A percentile compares a stretch with the other conserved stretches of the same genome.
Evolutionary conservation across 2,113 vertebrate genomes (phyloP).

Genomic region (Mustela lutreola): DNA sequence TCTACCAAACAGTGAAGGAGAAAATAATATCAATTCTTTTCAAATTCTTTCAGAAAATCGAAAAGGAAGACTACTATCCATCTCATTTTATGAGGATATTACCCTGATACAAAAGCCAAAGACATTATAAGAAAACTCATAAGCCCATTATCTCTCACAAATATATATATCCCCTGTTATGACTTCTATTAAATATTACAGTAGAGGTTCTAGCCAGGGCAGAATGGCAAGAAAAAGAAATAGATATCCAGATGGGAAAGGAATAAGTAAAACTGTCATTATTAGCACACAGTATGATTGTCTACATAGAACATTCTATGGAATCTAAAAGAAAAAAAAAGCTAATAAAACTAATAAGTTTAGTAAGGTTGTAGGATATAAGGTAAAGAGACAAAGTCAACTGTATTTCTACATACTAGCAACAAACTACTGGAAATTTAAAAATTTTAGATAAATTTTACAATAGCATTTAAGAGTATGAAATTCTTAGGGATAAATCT

Average conservation of each 20-base stretch:
- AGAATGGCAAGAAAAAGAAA: not conserved
- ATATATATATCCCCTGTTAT: not conserved
- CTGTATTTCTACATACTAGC: constrained; percentile 2
- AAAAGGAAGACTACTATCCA: not conserved
- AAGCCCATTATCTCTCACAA: not conserved
- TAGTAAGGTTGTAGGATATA: not conserved
- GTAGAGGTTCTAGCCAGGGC: not conserved
- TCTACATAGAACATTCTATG: not conserved
- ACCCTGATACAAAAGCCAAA: constrained; percentile 22
- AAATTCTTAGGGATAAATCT: not conserved
- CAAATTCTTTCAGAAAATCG: constrained; percentile 12
- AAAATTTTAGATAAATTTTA: constrained; percentile 42
- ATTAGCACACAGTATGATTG: not conserved
- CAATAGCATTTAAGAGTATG: not conserved
- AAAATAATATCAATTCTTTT: constrained; percentile 63
- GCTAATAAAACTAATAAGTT: constrained; percentile 11
- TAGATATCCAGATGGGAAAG: not conserved
- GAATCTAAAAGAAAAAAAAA: not conserved
- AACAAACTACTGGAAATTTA: constrained; percentile 21
- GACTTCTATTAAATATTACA: not conserved
- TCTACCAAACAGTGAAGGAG: not conserved
- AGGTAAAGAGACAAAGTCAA: not conserved
- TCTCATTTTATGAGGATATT: constrained; percentile 7
- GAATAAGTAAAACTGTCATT: not conserved
- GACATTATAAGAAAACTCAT: constrained; percentile 9